Evolutionary conservation across 2,113 vertebrate genomes (phyloP), one percentile per base, ranked within the genome.

Genomic region (Nycticryphes semicollaris): DNA sequence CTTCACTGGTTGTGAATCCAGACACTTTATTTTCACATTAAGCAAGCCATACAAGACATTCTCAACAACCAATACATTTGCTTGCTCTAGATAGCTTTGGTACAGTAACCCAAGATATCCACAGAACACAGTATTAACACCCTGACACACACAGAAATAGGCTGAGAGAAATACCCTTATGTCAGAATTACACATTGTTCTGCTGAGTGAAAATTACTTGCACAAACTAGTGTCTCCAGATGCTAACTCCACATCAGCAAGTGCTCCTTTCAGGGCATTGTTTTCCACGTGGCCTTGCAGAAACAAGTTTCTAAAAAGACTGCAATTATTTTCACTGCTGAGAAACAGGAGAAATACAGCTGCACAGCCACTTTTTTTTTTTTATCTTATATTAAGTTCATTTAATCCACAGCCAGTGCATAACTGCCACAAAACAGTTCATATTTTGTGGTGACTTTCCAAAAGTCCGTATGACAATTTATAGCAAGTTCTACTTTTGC

Each of bases 51-150:
- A 43, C 15, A 66, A 73, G 22, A 47, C 7, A 12, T 39, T 35
- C 14, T 53, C 20, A 21, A 27, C 64, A 53, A n/a, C 20, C 17
- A n/a, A 22, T 31, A 19, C 10, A 10, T 20, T 48, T 39, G 35
- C 9, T 50, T 5, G 7, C 7, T 73, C 14, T 27, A 23, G 15
- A 17, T 3, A 30, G n/a, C 20, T 84, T 41, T 68, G 72, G 4
- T 9, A 28, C 24, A 86, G 67, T n/a, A 76, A 22, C 2, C 9
- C 77, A 39, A n/a, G 45, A 39, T 8, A 47, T 11, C 7, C 45
- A 54, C 5, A 22, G 22, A 62, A 45, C 35, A 13, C 0, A 0
- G 8, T 15, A 37, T 8, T 19, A 51, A 50, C 47, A 67, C 25
- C 60, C 28, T 24, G 10, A n/a, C 24, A 35, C 12, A 31, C 17